Percentiles rank a stretch among this genome's conserved stretches.
phyloP scores from a whole-genome alignment of 2,888 invertebrate species.

The Encarsia formosa region DNA sequence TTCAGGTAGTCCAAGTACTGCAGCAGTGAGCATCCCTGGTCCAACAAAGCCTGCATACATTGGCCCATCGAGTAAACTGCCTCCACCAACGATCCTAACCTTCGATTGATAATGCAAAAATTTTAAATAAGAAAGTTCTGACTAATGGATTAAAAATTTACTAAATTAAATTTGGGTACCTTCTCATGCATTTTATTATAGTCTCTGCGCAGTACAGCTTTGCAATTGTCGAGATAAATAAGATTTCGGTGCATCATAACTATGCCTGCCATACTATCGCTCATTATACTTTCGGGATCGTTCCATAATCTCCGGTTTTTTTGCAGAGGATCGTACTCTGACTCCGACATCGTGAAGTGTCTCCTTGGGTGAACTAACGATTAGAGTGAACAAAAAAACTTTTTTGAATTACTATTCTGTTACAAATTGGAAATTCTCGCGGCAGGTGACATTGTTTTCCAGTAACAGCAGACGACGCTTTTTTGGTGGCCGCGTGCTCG shows the following conservation, averaged over 20 bases:
- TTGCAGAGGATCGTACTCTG: conserved; percentile 11
- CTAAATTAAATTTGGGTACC: no score
- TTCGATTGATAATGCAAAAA: conserved; percentile 1
- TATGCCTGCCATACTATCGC: conserved; percentile 58
- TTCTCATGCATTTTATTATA: conserved; percentile 23
- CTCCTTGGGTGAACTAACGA: no score
- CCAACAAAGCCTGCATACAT: conserved; percentile 65
- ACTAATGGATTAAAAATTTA: no score
- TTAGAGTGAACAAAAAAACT: no score
- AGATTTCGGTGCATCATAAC: conserved; percentile 55
- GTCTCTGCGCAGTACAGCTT: conserved; percentile 34
- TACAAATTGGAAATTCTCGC: no score
- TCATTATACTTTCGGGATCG: conserved; percentile 53
- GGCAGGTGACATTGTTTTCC: no score
- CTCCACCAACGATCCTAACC: conserved; percentile 65
- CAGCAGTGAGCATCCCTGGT: conserved; percentile 71
- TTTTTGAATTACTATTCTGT: no score
- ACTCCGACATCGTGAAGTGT: no score
- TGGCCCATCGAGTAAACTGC: conserved; percentile 73
- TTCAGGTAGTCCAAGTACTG: conserved; percentile 52
- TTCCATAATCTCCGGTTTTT: conserved; percentile 39
- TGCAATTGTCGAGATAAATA: conserved; percentile 29
- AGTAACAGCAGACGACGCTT: no score
- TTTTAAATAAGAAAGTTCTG: no score
- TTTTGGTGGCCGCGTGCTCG: no score